Evolutionary conservation across 2,797 vertebrate species (phyloP), one percentile per base, ranked within the genome.

Genomic region (Bufotes viridis): DNA sequence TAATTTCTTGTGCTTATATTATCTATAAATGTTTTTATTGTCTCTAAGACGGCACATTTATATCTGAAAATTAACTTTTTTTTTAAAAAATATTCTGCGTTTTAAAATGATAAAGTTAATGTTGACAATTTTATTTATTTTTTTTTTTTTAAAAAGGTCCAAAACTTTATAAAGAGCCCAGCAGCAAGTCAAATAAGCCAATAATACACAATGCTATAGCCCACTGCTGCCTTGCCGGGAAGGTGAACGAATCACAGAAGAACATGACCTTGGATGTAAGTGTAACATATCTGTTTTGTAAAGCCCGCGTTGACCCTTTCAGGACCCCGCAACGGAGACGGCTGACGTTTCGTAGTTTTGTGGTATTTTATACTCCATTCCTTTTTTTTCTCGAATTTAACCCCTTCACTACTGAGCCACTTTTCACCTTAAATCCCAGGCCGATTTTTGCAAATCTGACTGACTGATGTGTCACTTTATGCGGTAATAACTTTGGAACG

Each of bases 191-290:
- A 1, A 99, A 99, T 93, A 99, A 99, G 85, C 95, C 96, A 0
- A 98, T 99, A 90, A 99, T 99, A 89, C 98, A 99, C 92, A 99
- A 99, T 0, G 98, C 98, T 20, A 96, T 99, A 69, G 95, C 98
- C 34, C 98, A 99, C 91, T 99, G 98, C 95, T 99, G 98, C 91
- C 95, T 99, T 90, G 98, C 98, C 0, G 98, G 98, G 7, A 99
- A 98, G 93, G 98, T 99, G 93, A 99, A 99, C 0, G 98, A 99
- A 83, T 96, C 97, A 0, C 97, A 97, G 91, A 99, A 99, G 95
- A 99, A 97, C 90, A 97, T 97, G 57, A 97, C 99, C 91, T 91
- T 99, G 22, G 98, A 99, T 96, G 98, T 97, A 90, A 94, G 95
- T 90, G 17, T 4, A 8, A 10, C 20, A 63, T 18, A 17, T 8